Evolutionary conservation across 2,888 invertebrate genomes (phyloP).

Genomic region (Noctua fimbriata): DNA sequence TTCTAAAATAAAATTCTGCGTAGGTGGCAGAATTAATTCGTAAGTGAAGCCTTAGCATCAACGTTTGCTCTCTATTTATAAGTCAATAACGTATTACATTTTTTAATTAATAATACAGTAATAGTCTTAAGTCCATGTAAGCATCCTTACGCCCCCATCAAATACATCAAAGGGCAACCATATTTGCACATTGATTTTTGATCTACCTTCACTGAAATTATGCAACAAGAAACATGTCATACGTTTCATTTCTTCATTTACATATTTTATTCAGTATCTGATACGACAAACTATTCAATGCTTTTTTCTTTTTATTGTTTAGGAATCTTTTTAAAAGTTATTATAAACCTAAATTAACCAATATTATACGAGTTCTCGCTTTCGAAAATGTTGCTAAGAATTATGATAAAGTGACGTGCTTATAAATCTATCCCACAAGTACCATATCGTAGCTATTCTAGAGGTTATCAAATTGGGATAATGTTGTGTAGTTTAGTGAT

Average conservation of each 20-base stretch:
- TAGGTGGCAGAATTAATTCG: conserved; percentile 3
- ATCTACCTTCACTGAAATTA: conserved; percentile 5
- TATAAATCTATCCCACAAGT: conserved; percentile 73
- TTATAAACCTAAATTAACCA: neutral
- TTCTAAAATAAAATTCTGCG: conserved; percentile 7
- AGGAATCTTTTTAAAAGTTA: neutral
- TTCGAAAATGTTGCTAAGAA: neutral
- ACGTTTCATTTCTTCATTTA: conserved; percentile 39
- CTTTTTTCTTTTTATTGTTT: neutral
- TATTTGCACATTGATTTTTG: conserved; percentile 22
- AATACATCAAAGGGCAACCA: conserved; percentile 34
- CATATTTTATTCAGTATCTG: conserved; percentile 1
- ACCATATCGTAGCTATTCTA: conserved; percentile 87
- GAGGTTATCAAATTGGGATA: conserved; percentile 58
- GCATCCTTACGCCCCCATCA: conserved; percentile 16
- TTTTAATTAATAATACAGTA: conserved; percentile 2
- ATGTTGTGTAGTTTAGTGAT: conserved; percentile 49
- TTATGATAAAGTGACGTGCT: conserved; percentile 73
- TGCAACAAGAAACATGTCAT: conserved; percentile 16
- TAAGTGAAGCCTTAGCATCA: conserved; percentile 14
- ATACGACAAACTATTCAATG: neutral
- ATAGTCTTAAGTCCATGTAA: conserved; percentile 17
- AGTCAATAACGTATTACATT: conserved; percentile 4
- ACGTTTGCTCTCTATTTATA: conserved; percentile 4
- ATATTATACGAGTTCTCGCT: neutral